Evolutionary conservation across 1,140 invertebrate genomes (phyloP).

Genomic region (Caenorhabditis briggsae): DNA sequence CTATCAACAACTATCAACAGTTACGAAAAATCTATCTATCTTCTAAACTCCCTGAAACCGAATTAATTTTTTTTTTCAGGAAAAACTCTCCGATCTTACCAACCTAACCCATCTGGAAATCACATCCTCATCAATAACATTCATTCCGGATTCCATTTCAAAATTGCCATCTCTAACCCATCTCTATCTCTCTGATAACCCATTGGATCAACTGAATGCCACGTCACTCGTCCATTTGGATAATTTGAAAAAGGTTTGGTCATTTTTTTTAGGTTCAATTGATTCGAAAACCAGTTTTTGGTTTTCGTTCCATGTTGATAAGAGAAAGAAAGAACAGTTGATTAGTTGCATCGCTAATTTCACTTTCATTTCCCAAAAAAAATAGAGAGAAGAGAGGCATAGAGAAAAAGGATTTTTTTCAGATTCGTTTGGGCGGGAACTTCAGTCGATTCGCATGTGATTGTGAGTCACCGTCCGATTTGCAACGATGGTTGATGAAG

Average conservation of each 20-base stretch:
- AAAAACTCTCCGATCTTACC: constrained; percentile 32
- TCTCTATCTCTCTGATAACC: constrained; percentile 30
- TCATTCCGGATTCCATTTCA: constrained; percentile 4
- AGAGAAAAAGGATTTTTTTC: not conserved
- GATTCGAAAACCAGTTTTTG: constrained; percentile 9
- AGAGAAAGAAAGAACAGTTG: constrained; percentile 1
- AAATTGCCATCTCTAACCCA: constrained; percentile 31
- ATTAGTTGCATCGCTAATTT: not conserved
- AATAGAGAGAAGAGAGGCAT: not conserved
- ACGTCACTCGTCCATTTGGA: constrained; percentile 46
- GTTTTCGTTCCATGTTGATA: constrained; percentile 12
- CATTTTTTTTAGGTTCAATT: not conserved
- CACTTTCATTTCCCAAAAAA: not conserved
- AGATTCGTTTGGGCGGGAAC: constrained; percentile 45
- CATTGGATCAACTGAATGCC: constrained; percentile 16
- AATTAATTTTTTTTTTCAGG: not conserved
- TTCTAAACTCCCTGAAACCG: too few species aligned
- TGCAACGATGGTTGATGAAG: constrained; percentile 46
- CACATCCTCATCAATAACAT: constrained; percentile 1
- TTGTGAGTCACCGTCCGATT: constrained; percentile 43
- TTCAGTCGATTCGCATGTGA: constrained; percentile 35
- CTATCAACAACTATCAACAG: too few species aligned
- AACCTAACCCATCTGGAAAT: constrained; percentile 46
- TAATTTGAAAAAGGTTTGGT: constrained; percentile 42
- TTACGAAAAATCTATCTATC: not conserved